These are phyloP conservation scores for Yponomeuta evonymella DNA, from an alignment of 2,888 invertebrate genomes.

Conservation along the genomic window DNA sequence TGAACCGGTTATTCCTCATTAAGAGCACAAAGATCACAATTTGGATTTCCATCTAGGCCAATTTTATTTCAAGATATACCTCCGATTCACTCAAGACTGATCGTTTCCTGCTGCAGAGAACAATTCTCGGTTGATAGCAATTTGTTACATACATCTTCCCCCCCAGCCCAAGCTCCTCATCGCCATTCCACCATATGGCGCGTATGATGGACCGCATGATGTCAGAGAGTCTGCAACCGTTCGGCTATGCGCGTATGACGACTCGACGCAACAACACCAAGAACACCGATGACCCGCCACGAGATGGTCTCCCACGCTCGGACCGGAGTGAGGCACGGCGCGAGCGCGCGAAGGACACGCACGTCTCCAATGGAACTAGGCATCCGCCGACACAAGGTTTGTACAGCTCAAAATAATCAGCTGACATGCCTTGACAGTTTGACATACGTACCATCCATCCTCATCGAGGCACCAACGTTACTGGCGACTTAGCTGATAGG, in stretches of 20 bases:
- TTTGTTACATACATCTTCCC: conserved; percentile 3
- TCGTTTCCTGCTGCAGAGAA: background rate
- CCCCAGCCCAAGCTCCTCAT: conserved; percentile 62
- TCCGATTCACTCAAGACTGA: background rate
- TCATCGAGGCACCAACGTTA: no score
- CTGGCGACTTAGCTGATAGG: no score
- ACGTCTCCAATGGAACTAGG: conserved; percentile 50
- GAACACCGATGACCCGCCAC: conserved; percentile 28
- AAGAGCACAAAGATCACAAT: no score
- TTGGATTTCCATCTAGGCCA: background rate
- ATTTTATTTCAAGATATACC: background rate
- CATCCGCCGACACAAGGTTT: conserved; percentile 66
- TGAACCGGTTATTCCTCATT: no score
- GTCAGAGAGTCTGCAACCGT: conserved; percentile 80
- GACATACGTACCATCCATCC: no score
- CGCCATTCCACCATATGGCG: conserved; percentile 81
- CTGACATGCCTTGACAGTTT: no score
- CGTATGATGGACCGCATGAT: conserved; percentile 85
- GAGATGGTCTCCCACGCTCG: conserved; percentile 37
- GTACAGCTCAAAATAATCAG: background rate
- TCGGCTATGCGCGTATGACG: conserved; percentile 79
- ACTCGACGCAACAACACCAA: conserved; percentile 58
- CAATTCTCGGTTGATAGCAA: background rate
- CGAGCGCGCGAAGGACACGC: conserved; percentile 44
- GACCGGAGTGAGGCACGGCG: conserved; percentile 42